phyloP scores from a whole-genome alignment of 2,888 invertebrate species.

The Drosophila neonasuta region DNA sequence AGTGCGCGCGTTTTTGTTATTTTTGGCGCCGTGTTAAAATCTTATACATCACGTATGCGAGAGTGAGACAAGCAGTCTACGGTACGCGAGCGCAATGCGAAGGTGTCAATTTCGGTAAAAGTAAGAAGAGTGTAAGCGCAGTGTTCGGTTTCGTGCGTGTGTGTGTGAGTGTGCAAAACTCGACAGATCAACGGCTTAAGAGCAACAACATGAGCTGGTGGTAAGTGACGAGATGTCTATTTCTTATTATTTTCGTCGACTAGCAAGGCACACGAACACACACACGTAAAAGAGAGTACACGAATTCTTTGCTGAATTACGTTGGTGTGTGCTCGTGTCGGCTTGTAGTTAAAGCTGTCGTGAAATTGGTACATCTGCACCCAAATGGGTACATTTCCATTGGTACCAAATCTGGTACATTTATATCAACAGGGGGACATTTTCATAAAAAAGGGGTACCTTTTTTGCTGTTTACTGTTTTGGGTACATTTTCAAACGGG shows the following conservation, averaged over 20 bases:
- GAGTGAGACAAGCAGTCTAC: slow-evolving; percentile 4
- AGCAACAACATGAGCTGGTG: not conserved
- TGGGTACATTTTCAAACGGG: too few species aligned
- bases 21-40: slow-evolving; percentile 2
- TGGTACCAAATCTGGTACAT: too few species aligned
- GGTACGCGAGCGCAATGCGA: not conserved
- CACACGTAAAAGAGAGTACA: not conserved
- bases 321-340: too few species aligned
- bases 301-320: not conserved
- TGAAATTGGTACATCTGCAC: too few species aligned
- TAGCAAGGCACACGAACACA: too few species aligned
- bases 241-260: not conserved
- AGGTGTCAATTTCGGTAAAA: not conserved
- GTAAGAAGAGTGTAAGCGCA: not conserved
- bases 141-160: not conserved
- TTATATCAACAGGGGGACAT: too few species aligned
- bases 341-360: too few species aligned
- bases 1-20: not conserved
- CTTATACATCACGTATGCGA: not conserved
- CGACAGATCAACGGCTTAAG: not conserved
- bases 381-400: too few species aligned
- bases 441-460: too few species aligned
- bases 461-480: too few species aligned
- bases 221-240: not conserved
- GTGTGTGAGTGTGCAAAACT: not conserved